A percentile compares a stretch with the other conserved stretches of the same genome.
Conservation (phyloP, 2,888 invertebrate genomes). For the Cantharis lateralis region DNA sequence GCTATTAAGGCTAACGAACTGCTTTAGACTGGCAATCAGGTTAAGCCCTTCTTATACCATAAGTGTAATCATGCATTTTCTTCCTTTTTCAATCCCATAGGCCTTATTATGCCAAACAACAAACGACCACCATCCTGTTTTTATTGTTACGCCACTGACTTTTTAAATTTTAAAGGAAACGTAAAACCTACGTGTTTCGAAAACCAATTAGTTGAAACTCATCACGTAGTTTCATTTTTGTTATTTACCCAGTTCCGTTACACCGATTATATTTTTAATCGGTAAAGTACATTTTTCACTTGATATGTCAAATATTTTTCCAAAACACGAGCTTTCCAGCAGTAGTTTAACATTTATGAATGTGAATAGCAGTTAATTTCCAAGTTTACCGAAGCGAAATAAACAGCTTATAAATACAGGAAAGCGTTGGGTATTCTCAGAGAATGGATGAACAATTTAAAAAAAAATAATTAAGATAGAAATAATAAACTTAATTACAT, state of each 20-base stretch:
- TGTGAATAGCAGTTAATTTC: constrained; percentile 8
- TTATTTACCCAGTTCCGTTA: background rate
- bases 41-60: background rate
- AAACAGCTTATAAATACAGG: constrained; percentile 24
- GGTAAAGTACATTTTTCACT: background rate
- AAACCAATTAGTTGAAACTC: background rate
- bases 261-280: background rate
- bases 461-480: constrained; percentile 3
- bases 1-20: background rate
- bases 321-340: background rate
- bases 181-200: background rate
- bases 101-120: background rate
- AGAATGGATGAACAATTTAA: constrained; percentile 1
- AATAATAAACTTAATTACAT: constrained; percentile 3
- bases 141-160: background rate
- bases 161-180: background rate
- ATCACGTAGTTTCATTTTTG: background rate
- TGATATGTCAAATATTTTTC: background rate
- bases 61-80: background rate
- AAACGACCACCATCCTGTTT: background rate
- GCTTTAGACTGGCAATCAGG: background rate
- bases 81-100: background rate
- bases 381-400: constrained; percentile 15
- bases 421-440: constrained; percentile 9
- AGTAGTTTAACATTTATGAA: background rate